Conservation (phyloP, 2,797 vertebrate genomes). For the Hemitrygon akajei region DNA sequence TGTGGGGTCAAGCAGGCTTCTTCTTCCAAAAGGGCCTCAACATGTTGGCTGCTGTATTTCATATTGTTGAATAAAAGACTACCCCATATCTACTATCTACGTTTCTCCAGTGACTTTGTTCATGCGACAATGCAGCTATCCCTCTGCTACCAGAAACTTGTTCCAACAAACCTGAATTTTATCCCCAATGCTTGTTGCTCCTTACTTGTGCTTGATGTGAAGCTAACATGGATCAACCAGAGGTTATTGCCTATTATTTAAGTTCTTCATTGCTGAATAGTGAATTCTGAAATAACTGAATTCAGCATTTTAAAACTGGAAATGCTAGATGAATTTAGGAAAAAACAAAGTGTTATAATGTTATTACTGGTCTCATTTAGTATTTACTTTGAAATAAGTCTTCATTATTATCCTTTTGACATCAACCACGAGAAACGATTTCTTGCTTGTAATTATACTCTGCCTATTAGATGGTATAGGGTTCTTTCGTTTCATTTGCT, state of each 20-base stretch:
- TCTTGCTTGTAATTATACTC: neutral
- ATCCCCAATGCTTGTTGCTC: neutral
- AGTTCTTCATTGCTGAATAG: neutral
- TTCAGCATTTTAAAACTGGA: constrained; percentile 15
- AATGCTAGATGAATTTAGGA: constrained; percentile 22
- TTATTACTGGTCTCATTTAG: constrained; percentile 17
- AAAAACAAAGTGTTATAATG: constrained; percentile 26
- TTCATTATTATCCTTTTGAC: neutral
- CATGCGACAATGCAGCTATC: no score
- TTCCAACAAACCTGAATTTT: neutral
- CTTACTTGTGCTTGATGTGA: neutral
- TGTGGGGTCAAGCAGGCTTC: no score
- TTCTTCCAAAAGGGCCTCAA: no score
- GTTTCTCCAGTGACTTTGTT: no score
- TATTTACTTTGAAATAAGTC: constrained; percentile 33
- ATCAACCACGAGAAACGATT: constrained; percentile 30
- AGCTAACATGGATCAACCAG: neutral
- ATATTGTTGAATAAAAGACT: no score
- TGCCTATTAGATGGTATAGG: neutral
- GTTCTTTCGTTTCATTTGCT: constrained; percentile 8
- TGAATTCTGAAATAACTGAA: neutral
- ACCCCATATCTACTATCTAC: no score
- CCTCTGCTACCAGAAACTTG: no score
- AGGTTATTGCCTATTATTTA: neutral
- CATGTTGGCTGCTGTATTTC: no score